Evolutionary conservation across 2,113 vertebrate genomes (phyloP), one percentile per base, ranked within the genome.

Genomic region (Oncorhynchus mykiss): DNA sequence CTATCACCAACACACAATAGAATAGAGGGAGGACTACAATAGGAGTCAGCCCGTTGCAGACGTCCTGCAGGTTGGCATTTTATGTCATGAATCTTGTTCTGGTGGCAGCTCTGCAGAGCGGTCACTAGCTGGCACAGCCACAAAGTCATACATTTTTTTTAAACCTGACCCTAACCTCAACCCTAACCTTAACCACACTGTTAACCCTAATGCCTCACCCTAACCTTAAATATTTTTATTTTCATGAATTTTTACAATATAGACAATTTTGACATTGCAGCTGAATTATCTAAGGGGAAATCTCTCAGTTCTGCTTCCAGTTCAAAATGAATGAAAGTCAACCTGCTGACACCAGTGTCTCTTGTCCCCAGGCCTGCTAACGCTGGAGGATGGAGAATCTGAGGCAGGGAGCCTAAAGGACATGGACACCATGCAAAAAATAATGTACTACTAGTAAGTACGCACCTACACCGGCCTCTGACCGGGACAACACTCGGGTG

Each of bases 401-500:
- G 94, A 97, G 67, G 93, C 92, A 0, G 95, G 94, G 72, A 97
- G 94, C 76, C 90, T 96, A 16, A 94, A 94, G 66, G 95, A 96
- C 87, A 94, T 96, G 39, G 95, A 95, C 48, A 95, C 94, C 77
- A 91, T 97, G 87, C 96, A 95, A 85, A 93, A 93, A 83, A 91
- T 95, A 79, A 92, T 96, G 85, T 92, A 93, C 75, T 95, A 95
- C 78, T 90, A 96, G 97, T 98, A 81, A 97, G 96, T 94, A 71
- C n/a, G 9, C 16, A 65, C 3, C 27, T 62, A 64, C 9, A 59
- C 3, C 51, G 1, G 16, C 12, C 16, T 14, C 16, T 16, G 51
- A 54, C 51, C 1, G 57, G 29, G n/a, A 3, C 20, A 16, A 20
- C 49, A 24, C 16, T 29, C 14, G 9, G 45, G 51, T 24, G 70